A percentile compares a stretch with the other conserved stretches of the same genome.
Conservation (phyloP, 1,140 invertebrate genomes). For the Rhopalosiphum padi region DNA sequence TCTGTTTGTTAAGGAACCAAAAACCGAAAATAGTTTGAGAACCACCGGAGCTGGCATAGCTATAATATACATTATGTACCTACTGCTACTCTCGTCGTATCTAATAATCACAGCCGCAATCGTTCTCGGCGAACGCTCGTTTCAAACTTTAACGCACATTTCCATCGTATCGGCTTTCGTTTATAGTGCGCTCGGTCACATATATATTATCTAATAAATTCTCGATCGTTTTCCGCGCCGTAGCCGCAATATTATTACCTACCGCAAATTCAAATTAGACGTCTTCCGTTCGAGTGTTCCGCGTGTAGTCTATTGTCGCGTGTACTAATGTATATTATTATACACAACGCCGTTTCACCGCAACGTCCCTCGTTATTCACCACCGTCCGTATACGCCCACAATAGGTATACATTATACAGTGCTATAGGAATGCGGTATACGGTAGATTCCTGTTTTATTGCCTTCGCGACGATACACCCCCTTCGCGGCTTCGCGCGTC, state of each 20-base stretch:
- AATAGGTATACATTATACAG: background rate
- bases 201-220: background rate
- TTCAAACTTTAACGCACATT: background rate
- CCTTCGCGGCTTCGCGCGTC: background rate
- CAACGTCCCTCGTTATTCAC: background rate
- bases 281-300: background rate
- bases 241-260: background rate
- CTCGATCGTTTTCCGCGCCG: background rate
- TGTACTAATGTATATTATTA: slow-evolving; percentile 9
- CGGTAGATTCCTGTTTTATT: background rate
- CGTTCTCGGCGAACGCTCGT: background rate
- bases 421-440: background rate
- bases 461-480: no score
- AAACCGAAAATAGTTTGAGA: no score
- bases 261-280: background rate
- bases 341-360: background rate
- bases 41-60: no score
- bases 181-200: background rate
- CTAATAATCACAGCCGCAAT: no score
- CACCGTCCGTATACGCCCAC: background rate
- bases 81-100: no score
- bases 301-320: background rate
- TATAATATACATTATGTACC: no score
- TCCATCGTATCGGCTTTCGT: background rate
- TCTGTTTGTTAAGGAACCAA: no score